A percentile compares a stretch with the other conserved stretches of the same genome.
Evolutionary conservation across 1,140 invertebrate genomes (phyloP).

Genomic region (Zaprionus africanus): DNA sequence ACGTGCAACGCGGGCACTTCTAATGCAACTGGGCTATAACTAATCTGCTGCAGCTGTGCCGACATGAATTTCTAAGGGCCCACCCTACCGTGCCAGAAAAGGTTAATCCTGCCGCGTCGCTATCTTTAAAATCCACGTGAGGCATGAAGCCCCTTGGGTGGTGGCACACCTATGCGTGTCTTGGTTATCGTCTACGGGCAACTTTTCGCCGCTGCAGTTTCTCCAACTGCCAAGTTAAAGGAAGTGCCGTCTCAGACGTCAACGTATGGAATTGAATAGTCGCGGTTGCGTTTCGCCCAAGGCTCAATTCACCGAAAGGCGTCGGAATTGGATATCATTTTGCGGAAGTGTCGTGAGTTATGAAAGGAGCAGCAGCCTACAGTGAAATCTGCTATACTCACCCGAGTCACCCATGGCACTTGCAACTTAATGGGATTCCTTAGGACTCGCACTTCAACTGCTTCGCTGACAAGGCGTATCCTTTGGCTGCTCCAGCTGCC

Average conservation of each 20-base stretch:
- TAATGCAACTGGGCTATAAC: conserved; percentile 50
- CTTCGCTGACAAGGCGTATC: conserved; percentile 34
- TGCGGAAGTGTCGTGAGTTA: conserved; percentile 49
- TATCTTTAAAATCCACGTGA: conserved; percentile 66
- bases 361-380: conserved; percentile 24
- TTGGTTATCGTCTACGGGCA: conserved; percentile 42
- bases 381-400: conserved; percentile 41
- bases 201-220: conserved; percentile 59
- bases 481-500: conserved; percentile 38
- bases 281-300: conserved; percentile 64
- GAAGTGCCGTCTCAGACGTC: conserved; percentile 60
- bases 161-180: conserved; percentile 69
- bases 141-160: neutral
- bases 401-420: conserved; percentile 67
- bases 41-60: conserved; percentile 32
- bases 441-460: conserved; percentile 26
- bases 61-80: conserved; percentile 53
- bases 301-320: neutral
- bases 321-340: conserved; percentile 15
- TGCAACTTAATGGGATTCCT: conserved; percentile 30
- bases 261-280: conserved; percentile 76
- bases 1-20: conserved; percentile 47
- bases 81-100: conserved; percentile 19
- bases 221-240: conserved; percentile 44
- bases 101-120: conserved; percentile 46